phyloP scores from a whole-genome alignment of 1,140 invertebrate species.

The Aphelenchoides avenae region DNA sequence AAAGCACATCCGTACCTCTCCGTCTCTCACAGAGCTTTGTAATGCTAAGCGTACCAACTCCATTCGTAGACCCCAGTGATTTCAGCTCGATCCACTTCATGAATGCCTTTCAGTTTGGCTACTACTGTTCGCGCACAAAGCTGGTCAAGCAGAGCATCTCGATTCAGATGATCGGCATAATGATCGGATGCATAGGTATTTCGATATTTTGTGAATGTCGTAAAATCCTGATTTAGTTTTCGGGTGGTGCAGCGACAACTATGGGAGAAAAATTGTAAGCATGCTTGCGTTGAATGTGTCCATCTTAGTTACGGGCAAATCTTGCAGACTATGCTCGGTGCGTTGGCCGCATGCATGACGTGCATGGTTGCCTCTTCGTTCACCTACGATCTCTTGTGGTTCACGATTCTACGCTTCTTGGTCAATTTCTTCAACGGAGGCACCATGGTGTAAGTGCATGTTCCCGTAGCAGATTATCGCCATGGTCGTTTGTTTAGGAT shows the following conservation, averaged over 20 bases:
- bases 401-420: constrained; percentile 38
- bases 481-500: constrained; percentile 15
- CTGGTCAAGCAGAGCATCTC: constrained; percentile 35
- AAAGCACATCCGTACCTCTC: no score
- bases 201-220: no score
- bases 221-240: no score
- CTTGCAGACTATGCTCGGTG: constrained; percentile 34
- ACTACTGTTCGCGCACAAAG: constrained; percentile 22
- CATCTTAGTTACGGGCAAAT: no score
- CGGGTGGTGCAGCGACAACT: no score
- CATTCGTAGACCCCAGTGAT: no score
- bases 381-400: constrained; percentile 26
- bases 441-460: constrained; percentile 32
- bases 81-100: constrained; percentile 24
- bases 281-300: no score
- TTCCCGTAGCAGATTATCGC: background rate
- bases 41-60: no score
- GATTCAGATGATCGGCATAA: constrained; percentile 38
- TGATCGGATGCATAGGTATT: no score
- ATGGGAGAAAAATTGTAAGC: no score
- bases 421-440: constrained; percentile 47
- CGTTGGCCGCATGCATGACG: constrained; percentile 31
- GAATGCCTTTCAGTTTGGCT: constrained; percentile 35
- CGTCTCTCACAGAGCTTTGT: no score
- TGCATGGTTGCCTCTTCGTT: constrained; percentile 41